A percentile compares a stretch with the other conserved stretches of the same genome.
Conservation (phyloP, 1,140 invertebrate species). For the Dinoponera quadriceps region DNA sequence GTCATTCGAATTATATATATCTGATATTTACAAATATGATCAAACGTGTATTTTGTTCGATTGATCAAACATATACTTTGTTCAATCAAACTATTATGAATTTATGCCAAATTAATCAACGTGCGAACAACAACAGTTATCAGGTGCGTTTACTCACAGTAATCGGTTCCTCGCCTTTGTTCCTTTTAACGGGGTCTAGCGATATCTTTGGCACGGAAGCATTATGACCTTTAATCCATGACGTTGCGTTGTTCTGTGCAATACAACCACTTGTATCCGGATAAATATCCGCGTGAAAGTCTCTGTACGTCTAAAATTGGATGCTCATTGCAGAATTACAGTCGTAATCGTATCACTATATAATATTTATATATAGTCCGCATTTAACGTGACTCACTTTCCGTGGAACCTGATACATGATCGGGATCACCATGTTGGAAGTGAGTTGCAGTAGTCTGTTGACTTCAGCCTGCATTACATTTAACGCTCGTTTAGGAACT, state of each 20-base stretch:
- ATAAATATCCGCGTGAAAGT: slow-evolving; percentile 97
- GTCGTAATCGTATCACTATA: not conserved
- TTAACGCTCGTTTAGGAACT: slow-evolving; percentile 95
- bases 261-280: slow-evolving; percentile 93
- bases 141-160: slow-evolving; percentile 85
- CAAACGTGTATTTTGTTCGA: too few species aligned
- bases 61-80: slow-evolving; percentile 11
- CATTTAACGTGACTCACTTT: slow-evolving; percentile 87
- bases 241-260: slow-evolving; percentile 90
- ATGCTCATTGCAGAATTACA: slow-evolving; percentile 10
- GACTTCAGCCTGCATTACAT: slow-evolving; percentile 98
- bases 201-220: slow-evolving; percentile 91
- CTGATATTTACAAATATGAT: slow-evolving; percentile 35
- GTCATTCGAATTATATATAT: slow-evolving; percentile 19
- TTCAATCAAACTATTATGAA: slow-evolving; percentile 20
- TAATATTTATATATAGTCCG: not conserved
- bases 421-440: slow-evolving; percentile 93
- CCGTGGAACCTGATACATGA: slow-evolving; percentile 97
- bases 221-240: slow-evolving; percentile 92
- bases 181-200: slow-evolving; percentile 90
- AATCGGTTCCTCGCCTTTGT: slow-evolving; percentile 87
- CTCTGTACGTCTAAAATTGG: slow-evolving; percentile 92
- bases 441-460: slow-evolving; percentile 95
- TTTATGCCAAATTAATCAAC: not conserved
- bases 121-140: not conserved